A percentile compares a stretch with the other conserved stretches of the same genome.
These are phyloP conservation scores for Octonoba sinensis DNA, from an alignment of 2,888 invertebrate species.

Conservation along the genomic window DNA sequence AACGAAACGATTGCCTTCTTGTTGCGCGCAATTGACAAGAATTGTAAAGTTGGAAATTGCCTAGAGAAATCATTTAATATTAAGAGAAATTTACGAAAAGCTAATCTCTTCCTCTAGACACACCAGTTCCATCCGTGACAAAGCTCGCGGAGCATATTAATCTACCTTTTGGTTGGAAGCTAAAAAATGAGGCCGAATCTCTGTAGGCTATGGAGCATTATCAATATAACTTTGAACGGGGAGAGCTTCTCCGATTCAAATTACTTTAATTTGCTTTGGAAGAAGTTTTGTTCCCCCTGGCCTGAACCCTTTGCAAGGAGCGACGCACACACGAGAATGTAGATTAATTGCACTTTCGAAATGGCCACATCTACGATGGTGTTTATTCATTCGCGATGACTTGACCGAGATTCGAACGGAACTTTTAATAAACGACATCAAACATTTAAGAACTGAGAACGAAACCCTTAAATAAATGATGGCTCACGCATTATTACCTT, in stretches of 20 bases:
- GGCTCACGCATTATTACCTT: conserved; percentile 5
- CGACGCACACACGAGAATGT: conserved; percentile 24
- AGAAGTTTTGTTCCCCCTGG: conserved; percentile 36
- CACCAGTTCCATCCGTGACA: conserved; percentile 60
- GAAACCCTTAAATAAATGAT: conserved; percentile 27
- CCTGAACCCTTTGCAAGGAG: background rate
- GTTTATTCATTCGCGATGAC: conserved; percentile 20
- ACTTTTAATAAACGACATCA: conserved; percentile 52
- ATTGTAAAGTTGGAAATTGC: conserved; percentile 56
- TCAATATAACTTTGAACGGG: conserved; percentile 52
- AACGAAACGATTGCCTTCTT: conserved; percentile 18
- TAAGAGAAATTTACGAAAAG: conserved; percentile 49
- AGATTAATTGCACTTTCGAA: conserved; percentile 56
- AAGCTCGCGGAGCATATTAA: conserved; percentile 43
- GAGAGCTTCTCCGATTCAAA: conserved; percentile 48
- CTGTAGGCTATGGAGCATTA: conserved; percentile 33
- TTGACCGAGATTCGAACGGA: conserved; percentile 48
- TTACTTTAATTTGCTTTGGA: conserved; percentile 50
- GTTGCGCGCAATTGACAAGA: conserved; percentile 25
- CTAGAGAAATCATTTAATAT: conserved; percentile 63
- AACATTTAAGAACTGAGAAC: conserved; percentile 33
- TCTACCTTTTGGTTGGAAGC: conserved; percentile 22
- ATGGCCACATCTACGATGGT: conserved; percentile 4
- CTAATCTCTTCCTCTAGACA: conserved; percentile 52
- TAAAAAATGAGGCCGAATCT: conserved; percentile 31